Evolutionary conservation across 2,797 vertebrate genomes (phyloP).

Genomic region (Manis javanica): DNA sequence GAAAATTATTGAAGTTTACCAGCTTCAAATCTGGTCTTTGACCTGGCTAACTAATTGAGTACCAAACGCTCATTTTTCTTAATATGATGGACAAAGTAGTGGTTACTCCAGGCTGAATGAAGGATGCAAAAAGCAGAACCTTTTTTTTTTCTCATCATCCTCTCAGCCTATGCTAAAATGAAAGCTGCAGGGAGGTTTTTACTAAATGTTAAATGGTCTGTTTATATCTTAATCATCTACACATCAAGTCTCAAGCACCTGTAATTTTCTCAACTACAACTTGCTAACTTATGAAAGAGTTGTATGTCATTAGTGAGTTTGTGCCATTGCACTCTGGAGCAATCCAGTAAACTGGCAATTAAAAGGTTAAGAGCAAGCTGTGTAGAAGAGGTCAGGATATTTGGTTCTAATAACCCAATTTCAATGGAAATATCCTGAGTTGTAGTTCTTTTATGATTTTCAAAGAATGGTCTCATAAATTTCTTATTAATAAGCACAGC

Average conservation of each 20-base stretch:
- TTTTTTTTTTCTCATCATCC: background rate
- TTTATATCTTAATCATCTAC: background rate
- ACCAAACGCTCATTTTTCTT: constrained; percentile 6
- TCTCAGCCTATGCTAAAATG: background rate
- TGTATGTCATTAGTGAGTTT: background rate
- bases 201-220: background rate
- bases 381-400: background rate
- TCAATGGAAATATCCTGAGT: background rate
- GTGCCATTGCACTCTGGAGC: background rate
- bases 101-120: background rate
- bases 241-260: background rate
- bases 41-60: background rate
- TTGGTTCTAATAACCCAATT: background rate
- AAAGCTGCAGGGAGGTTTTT: background rate
- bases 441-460: background rate
- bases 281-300: background rate
- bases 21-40: background rate
- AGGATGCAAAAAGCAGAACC: background rate
- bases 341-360: background rate
- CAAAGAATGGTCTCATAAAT: background rate
- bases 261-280: background rate
- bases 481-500: background rate
- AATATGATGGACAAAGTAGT: background rate
- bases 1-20: constrained; percentile 7
- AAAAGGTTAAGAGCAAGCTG: background rate